These are phyloP conservation scores for Periphyllus acericola DNA, from an alignment of 2,888 invertebrate genomes.

Conservation along the genomic window DNA sequence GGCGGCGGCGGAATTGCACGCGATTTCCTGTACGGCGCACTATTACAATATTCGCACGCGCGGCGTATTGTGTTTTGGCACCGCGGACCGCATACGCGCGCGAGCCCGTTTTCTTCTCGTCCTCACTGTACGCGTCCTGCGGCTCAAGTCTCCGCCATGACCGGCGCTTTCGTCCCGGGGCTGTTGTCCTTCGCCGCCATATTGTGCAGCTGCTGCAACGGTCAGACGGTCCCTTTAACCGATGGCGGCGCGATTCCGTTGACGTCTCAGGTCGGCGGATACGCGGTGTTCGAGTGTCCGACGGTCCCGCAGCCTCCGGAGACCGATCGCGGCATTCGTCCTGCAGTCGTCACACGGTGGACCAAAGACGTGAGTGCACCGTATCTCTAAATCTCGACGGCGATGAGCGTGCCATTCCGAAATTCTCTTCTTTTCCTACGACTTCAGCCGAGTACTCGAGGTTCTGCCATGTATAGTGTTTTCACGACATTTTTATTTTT, in stretches of 20 bases:
- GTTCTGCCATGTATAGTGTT: no score
- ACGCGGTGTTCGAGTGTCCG: slow-evolving; percentile 83
- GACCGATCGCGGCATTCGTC: slow-evolving; percentile 66
- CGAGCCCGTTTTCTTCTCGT: background rate
- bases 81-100: background rate
- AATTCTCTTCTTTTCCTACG: no score
- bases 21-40: no score
- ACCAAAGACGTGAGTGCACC: slow-evolving; percentile 81
- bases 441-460: no score
- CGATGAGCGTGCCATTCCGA: no score
- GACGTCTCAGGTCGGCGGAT: slow-evolving; percentile 80
- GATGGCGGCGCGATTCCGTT: slow-evolving; percentile 66
- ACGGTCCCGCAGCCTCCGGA: slow-evolving; percentile 70
- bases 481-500: no score
- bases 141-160: background rate
- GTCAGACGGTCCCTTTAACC: background rate
- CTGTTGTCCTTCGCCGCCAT: background rate
- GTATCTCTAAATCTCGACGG: background rate
- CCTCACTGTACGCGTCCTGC: background rate
- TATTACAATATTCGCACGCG: background rate
- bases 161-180: background rate
- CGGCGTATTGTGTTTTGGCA: background rate
- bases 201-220: background rate
- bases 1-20: no score
- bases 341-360: slow-evolving; percentile 90